Conservation (phyloP, 2,888 invertebrate genomes). For the Dioctria linearis region DNA sequence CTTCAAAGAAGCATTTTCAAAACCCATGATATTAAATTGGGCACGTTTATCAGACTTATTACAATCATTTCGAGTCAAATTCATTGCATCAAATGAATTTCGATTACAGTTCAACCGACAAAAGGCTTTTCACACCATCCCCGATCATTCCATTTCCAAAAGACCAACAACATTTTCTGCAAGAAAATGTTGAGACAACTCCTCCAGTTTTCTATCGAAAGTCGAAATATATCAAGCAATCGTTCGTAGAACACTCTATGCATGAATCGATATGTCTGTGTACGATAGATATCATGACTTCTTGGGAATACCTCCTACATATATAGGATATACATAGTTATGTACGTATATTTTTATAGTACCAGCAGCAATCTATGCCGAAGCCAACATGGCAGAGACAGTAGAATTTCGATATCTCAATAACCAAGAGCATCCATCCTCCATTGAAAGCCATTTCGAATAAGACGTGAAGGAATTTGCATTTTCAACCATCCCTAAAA, state of each 20-base stretch:
- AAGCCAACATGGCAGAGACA: not conserved
- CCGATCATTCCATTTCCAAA: not conserved
- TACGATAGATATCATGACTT: too few relatives aligned
- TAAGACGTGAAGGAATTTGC: constrained; percentile 4
- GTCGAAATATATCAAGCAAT: not conserved
- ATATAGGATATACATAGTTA: too few relatives aligned
- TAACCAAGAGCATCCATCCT: not conserved
- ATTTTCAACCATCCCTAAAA: not conserved
- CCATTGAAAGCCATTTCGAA: not conserved
- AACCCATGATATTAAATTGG: not conserved
- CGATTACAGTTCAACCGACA: constrained; percentile 40
- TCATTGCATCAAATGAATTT: constrained; percentile 54
- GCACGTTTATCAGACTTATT: constrained; percentile 20
- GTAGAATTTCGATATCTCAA: not conserved
- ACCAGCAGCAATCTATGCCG: too few relatives aligned
- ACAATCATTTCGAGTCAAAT: constrained; percentile 39
- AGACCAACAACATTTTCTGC: not conserved
- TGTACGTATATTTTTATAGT: too few relatives aligned
- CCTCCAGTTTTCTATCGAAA: not conserved
- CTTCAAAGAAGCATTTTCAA: too few relatives aligned
- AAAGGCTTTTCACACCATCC: not conserved
- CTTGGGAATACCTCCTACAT: too few relatives aligned
- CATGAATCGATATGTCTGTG: not conserved
- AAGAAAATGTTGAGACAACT: constrained; percentile 3
- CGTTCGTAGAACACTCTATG: not conserved